Percentiles rank a stretch among this genome's conserved stretches.
Evolutionary conservation across 2,113 vertebrate species (phyloP).

Genomic region (Aix galericulata): DNA sequence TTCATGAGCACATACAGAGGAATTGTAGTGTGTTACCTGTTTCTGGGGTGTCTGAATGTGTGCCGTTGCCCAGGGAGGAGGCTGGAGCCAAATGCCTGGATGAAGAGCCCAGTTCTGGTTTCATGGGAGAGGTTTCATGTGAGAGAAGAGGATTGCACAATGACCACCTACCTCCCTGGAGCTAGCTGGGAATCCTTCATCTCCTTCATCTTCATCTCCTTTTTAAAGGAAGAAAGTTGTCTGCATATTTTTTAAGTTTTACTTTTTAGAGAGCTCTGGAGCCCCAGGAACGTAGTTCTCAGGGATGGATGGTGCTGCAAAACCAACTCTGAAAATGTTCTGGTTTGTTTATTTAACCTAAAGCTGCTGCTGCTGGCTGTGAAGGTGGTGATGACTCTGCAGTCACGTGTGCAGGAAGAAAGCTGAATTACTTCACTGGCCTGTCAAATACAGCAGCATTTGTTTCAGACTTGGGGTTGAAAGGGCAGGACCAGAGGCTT

Average conservation of each 20-base stretch:
- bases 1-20: neutral
- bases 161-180: neutral
- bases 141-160: neutral
- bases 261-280: neutral
- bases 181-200: neutral
- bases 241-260: neutral
- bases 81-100: no score
- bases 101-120: neutral
- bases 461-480: neutral
- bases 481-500: neutral
- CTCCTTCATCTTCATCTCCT: neutral
- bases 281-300: neutral
- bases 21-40: neutral
- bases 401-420: neutral
- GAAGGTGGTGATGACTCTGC: neutral
- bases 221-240: neutral
- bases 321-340: neutral
- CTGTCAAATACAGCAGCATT: neutral
- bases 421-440: neutral
- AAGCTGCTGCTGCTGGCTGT: neutral
- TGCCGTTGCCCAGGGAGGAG: neutral
- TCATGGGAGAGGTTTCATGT: neutral
- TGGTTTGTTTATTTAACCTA: neutral
- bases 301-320: neutral
- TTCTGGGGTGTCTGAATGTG: neutral